Conservation (phyloP, 2,113 vertebrate species). For the Deroptyus accipitrinus region DNA sequence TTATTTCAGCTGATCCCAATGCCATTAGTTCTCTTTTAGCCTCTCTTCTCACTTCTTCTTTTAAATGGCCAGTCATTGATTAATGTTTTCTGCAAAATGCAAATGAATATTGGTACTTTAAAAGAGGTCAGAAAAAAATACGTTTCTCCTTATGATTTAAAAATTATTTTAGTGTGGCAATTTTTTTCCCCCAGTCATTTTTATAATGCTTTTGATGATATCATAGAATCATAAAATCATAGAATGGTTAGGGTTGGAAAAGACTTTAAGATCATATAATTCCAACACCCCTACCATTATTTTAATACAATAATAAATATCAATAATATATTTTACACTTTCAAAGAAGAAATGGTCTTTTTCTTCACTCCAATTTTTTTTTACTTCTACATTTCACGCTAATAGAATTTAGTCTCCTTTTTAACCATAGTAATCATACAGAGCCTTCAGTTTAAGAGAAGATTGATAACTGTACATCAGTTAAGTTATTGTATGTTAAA, state of each 20-base stretch:
- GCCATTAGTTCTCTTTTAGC: neutral
- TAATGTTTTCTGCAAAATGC: neutral
- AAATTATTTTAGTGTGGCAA: neutral
- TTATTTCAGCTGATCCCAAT: neutral
- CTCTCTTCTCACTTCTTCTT: neutral
- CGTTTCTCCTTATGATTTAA: neutral
- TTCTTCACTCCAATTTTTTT: too few relatives aligned
- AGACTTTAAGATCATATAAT: neutral
- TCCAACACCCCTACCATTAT: neutral
- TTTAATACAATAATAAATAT: too few relatives aligned
- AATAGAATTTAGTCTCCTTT: too few relatives aligned
- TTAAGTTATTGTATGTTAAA: neutral
- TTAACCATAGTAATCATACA: too few relatives aligned
- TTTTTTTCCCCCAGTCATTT: neutral
- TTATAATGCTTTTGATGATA: neutral
- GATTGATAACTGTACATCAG: too few relatives aligned
- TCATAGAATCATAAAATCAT: neutral
- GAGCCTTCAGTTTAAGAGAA: too few relatives aligned
- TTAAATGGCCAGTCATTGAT: neutral
- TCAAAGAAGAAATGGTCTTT: too few relatives aligned
- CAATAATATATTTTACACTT: too few relatives aligned
- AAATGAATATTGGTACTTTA: neutral
- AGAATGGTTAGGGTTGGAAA: too few relatives aligned
- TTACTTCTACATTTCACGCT: too few relatives aligned
- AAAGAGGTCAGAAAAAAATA: neutral